Conservation (phyloP, 1,140 invertebrate species). For the Halictus rubicundus region DNA sequence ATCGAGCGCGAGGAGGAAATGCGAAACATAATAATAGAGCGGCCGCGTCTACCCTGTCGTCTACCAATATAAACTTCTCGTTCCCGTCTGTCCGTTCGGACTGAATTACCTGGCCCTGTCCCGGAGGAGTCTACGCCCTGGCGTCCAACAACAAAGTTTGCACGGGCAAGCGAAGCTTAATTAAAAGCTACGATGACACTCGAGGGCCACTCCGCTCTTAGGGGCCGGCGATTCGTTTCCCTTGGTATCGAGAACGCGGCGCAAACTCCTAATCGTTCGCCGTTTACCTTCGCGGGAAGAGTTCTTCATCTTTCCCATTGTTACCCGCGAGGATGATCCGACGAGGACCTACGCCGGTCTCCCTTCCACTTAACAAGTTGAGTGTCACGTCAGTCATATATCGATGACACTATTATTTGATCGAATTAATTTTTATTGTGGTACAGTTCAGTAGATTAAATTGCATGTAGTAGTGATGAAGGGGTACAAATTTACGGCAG, state of each 20-base stretch:
- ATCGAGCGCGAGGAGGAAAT: constrained; percentile 38
- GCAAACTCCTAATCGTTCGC: constrained; percentile 47
- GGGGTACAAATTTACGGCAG: too few relatives aligned
- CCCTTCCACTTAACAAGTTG: too few relatives aligned
- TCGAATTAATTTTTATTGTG: too few relatives aligned
- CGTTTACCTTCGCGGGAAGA: constrained; percentile 43
- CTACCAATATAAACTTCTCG: constrained; percentile 67
- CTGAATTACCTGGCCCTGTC: constrained; percentile 62
- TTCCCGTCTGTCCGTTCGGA: constrained; percentile 60
- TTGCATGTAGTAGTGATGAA: too few relatives aligned
- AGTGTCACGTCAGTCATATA: too few relatives aligned
- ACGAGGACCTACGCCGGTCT: too few relatives aligned
- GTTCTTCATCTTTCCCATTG: background rate
- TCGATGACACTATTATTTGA: too few relatives aligned
- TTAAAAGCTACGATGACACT: constrained; percentile 70
- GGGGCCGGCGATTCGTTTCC: constrained; percentile 49
- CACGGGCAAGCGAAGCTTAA: constrained; percentile 65
- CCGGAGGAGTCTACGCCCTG: constrained; percentile 57
- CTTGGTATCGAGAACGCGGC: constrained; percentile 44
- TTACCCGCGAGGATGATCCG: background rate
- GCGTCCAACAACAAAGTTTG: constrained; percentile 66
- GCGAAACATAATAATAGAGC: constrained; percentile 62
- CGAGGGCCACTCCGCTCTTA: constrained; percentile 44
- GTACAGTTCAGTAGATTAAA: too few relatives aligned
- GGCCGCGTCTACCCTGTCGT: constrained; percentile 49